Conservation (phyloP, 2,888 invertebrate genomes). For the Criorhina ranunculi region DNA sequence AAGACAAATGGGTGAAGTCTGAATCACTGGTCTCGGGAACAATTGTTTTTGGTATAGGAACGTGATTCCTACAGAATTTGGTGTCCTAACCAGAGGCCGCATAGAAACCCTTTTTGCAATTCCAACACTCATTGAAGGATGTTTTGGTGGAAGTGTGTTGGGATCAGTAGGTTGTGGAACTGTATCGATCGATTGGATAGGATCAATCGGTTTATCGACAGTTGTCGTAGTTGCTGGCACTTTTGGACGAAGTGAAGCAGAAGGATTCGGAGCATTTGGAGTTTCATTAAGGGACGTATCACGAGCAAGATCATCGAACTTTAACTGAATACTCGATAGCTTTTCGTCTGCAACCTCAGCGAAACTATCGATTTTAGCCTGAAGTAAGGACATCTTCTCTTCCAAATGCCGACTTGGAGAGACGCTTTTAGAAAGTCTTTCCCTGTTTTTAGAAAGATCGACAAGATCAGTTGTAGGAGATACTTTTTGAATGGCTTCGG, state of each 20-base stretch:
- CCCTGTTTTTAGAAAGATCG: conserved; percentile 11
- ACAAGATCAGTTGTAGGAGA: neutral
- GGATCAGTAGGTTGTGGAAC: neutral
- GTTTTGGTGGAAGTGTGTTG: conserved; percentile 23
- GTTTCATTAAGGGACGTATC: neutral
- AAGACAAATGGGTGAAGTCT: neutral
- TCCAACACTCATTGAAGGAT: neutral
- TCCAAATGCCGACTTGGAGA: conserved; percentile 55
- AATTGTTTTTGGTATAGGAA: conserved; percentile 49
- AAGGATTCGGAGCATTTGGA: neutral
- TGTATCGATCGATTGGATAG: neutral
- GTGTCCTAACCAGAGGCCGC: conserved; percentile 25
- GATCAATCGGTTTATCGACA: neutral
- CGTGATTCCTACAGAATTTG: conserved; percentile 61
- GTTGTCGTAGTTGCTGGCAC: neutral
- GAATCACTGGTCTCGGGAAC: neutral
- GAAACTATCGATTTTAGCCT: conserved; percentile 68
- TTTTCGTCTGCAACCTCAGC: conserved; percentile 69
- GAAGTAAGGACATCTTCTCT: conserved; percentile 41
- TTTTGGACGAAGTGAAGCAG: neutral
- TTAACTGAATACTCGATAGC: conserved; percentile 52
- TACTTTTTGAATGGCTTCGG: neutral
- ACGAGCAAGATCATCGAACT: conserved; percentile 40
- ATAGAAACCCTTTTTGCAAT: neutral
- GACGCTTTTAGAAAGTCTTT: conserved; percentile 42